Evolutionary conservation across 1,140 invertebrate genomes (phyloP), one percentile per base, ranked within the genome.

Genomic region (Drosophila ficusphila): DNA sequence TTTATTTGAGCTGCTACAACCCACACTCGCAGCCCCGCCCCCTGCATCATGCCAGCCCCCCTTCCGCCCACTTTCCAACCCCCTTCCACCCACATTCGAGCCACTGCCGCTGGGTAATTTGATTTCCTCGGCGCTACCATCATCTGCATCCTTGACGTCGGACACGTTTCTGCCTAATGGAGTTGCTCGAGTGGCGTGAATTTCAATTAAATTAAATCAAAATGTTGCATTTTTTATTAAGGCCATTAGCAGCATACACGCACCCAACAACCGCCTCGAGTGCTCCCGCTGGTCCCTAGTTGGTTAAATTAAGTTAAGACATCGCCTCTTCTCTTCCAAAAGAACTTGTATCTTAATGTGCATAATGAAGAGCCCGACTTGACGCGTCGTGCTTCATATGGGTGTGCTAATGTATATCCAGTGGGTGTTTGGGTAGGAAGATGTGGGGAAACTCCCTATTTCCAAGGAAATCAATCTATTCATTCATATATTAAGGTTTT

Each of bases 161-260:
- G 82, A 88, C 82, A 88, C 82, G 82, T 88, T 88, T 88, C 82
- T 78, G 82, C 82, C 82, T 88, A 88, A 88, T 88, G 82, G 82
- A 88, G 82, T 88, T 88, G 82, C 82, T 88, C 77, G 82, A 88
- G 82, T 88, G 77, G 82, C 82, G 82, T 88, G 82, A 88, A 88
- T 88, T 88, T 88, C 83, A 88, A 88, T 88, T 88, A 70, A 88
- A 88, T 88, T 88, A 88, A 88, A 88, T 88, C 82, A 88, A 88
- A 88, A 88, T 88, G 82, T 88, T 82, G 77, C 82, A 88, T 88
- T 88, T 88, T 88, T 88, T 88, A 88, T 88, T 88, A 82, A 83
- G 82, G 41, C 82, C 82, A 88, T 88, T 88, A 88, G 76, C 65
- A 61, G 60, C 46, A 61, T 46, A 54, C 25, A 57, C 69, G 41